These are phyloP conservation scores for Periophthalmus modestus DNA, from an alignment of 2,113 vertebrate genomes.

Conservation along the genomic window DNA sequence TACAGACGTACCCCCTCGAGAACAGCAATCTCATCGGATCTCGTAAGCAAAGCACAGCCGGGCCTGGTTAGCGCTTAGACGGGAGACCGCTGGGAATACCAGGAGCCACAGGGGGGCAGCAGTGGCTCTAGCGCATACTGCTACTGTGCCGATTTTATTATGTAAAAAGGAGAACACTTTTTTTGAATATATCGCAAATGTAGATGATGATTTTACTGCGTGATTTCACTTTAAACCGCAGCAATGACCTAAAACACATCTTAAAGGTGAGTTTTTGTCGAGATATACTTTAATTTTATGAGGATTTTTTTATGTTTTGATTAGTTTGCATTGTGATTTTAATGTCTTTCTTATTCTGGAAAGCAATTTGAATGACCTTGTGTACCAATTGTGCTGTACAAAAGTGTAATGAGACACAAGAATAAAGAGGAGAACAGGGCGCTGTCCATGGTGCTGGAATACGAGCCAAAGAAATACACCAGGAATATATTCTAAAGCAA, in stretches of 20 bases:
- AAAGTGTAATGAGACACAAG: background rate
- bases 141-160: no score
- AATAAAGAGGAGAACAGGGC: background rate
- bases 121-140: background rate
- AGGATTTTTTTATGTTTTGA: no score
- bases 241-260: no score
- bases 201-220: no score
- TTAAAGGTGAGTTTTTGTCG: no score
- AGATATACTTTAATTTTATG: no score
- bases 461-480: background rate
- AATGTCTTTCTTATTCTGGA: no score
- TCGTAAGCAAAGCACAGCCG: background rate
- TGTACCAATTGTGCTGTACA: background rate
- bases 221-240: no score
- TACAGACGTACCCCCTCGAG: background rate
- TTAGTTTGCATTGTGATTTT: no score
- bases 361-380: no score
- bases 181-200: no score
- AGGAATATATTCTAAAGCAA: background rate
- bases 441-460: slow-evolving; percentile 61
- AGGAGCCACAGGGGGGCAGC: background rate
- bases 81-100: background rate
- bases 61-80: background rate
- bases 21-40: background rate
- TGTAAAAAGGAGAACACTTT: no score